Evolutionary conservation across 2,113 vertebrate genomes (phyloP), one percentile per base, ranked within the genome.

Genomic region (Casuarius casuarius): DNA sequence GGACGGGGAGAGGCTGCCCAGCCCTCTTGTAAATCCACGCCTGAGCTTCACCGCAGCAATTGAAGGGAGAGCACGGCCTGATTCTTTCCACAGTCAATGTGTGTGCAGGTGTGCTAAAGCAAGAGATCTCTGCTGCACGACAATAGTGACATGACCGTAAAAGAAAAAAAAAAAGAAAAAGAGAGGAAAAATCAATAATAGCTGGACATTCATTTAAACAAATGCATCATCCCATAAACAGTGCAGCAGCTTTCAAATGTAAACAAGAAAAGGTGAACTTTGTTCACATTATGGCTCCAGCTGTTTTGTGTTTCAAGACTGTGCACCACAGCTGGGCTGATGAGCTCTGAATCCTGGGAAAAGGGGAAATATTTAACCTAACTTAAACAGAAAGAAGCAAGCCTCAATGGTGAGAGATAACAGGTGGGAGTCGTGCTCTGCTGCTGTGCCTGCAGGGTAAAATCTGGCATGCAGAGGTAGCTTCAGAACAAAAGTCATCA

Each of bases 241-340:
- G 84, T 91, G 91, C 93, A 96, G 97, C 95, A 97, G 96, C 94
- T 97, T 97, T 97, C 84, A 97, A 97, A 98, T 94, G 92, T 98
- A 98, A 98, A 97, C 97, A 98, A 96, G 90, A 96, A 97, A 97
- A 97, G 97, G 98, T 98, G 98, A 98, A 98, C 97, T 98, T 94
- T 95, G 95, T 95, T 98, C 98, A 96, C 96, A 97, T 96, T 79
- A 92, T 95, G 91, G 96, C 95, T 98, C 98, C 98, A 98, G 98
- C 98, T 98, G 98, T 98, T 98, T 97, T 96, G 89, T 97, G 96
- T 98, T 98, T 97, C 93, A 90, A 97, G 89, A 92, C 93, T 95
- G 85, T 81, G 97, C 31, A 58, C 92, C 94, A 97, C 97, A 98
- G 97, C 97, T 98, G 98, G 97, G 71, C 94, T 91, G 95, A 96